Evolutionary conservation across 2,797 vertebrate species (phyloP), one percentile per base, ranked within the genome.

Genomic region (Platalea minor): DNA sequence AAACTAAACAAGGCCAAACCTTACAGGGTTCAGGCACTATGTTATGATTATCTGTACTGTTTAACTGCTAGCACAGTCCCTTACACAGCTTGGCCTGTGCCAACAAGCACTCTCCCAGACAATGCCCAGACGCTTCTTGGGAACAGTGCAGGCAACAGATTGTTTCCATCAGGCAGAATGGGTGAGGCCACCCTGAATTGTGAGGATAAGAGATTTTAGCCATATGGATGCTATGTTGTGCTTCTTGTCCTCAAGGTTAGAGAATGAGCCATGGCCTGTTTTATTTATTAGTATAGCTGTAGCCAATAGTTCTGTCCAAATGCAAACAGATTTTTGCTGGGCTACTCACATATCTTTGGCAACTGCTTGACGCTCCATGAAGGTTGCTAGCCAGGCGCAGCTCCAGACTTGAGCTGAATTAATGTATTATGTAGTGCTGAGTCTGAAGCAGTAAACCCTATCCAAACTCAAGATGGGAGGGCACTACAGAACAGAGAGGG

Each of bases 221-320:
- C 64, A 56, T 94, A 89, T 80, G 91, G 78, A 80, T 92, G 64
- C 63, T 87, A 3, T 89, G 87, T 87, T 87, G 77, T 89, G 64
- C 89, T 91, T 61, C 67, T 91, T 85, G 43, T 95, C 95, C 87
- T 96, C 51, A 53, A 81, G 83, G 57, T 70, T 87, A 21, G 46
- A 73, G 84, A 96, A 70, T 45, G 77, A 96, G 74, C 76, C 65
- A 7, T 78, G 1, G 69, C 59, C 86, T 94, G 78, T 70, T 92
- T 94, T 93, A 89, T 93, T 96, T 96, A 89, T 94, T 92, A 85
- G 70, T 35, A 56, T 79, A 92, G 78, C 86, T 92, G 72, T 85
- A 93, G 81, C 81, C n/a, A 95, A 48, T 93, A 94, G 83, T 91
- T 94, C 89, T 92, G 78, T 79, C 91, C 95, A 96, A 94, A 89